These are phyloP conservation scores for Cydia strobilella DNA, from an alignment of 1,140 invertebrate genomes.

Conservation along the genomic window DNA sequence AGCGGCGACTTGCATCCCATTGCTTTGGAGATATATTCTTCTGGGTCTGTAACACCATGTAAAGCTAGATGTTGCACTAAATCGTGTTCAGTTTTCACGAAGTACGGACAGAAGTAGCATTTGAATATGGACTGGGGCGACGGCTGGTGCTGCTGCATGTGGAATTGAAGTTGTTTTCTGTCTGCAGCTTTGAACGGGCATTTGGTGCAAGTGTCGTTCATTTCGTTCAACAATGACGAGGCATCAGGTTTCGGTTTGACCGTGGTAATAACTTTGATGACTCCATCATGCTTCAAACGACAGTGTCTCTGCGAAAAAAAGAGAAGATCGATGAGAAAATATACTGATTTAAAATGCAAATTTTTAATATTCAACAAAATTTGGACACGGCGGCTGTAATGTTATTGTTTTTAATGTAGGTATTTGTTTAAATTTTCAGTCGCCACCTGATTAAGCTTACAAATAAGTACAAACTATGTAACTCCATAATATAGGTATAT, in stretches of 20 bases:
- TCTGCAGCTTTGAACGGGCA: slow-evolving; percentile 88
- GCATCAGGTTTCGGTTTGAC: slow-evolving; percentile 69
- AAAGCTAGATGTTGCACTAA: slow-evolving; percentile 72
- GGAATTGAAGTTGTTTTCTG: slow-evolving; percentile 83
- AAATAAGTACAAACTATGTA: too few relatives aligned
- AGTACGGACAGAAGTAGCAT: slow-evolving; percentile 90
- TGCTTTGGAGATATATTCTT: slow-evolving; percentile 73
- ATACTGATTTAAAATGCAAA: too few relatives aligned
- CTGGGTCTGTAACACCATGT: slow-evolving; percentile 73
- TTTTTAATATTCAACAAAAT: too few relatives aligned
- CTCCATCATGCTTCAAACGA: slow-evolving; percentile 86
- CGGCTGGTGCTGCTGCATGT: slow-evolving; percentile 87
- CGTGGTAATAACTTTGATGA: slow-evolving; percentile 83
- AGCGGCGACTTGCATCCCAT: slow-evolving; percentile 65
- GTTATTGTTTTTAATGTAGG: too few relatives aligned
- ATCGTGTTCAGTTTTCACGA: slow-evolving; percentile 82
- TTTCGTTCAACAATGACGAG: slow-evolving; percentile 55
- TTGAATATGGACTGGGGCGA: slow-evolving; percentile 87
- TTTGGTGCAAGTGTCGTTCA: slow-evolving; percentile 82
- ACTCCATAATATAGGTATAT: too few relatives aligned
- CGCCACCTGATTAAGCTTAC: too few relatives aligned
- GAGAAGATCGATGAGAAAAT: slow-evolving; percentile 20
- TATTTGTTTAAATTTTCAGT: too few relatives aligned
- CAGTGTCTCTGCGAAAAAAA: slow-evolving; percentile 84
- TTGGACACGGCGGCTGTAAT: too few relatives aligned